Evolutionary conservation across 2,797 vertebrate species (phyloP).

Genomic region (Varecia variegata): DNA sequence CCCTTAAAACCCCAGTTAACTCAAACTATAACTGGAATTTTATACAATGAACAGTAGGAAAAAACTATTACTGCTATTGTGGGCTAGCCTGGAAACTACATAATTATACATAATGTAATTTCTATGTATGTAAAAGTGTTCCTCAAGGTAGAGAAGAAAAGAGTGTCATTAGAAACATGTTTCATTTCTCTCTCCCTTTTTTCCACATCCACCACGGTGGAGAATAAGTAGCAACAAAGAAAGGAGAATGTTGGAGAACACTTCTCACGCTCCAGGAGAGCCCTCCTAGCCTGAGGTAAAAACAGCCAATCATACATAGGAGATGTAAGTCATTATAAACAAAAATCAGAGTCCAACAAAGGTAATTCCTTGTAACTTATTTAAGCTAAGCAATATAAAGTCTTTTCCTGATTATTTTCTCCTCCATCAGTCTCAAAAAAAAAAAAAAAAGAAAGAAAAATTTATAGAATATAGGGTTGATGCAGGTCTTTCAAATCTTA

Average conservation of each 20-base stretch:
- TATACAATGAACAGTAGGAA: not conserved
- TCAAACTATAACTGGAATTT: conserved; percentile 4
- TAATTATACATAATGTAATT: not conserved
- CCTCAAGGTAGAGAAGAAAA: not conserved
- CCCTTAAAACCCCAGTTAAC: not conserved
- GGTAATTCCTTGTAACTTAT: not conserved
- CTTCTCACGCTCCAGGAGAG: not conserved
- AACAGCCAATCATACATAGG: not conserved
- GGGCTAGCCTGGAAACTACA: not conserved
- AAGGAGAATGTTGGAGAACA: not conserved
- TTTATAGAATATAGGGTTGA: not conserved
- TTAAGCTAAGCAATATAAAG: not conserved
- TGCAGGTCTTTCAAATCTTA: conserved; percentile 12
- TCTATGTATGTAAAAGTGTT: not conserved
- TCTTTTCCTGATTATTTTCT: not conserved
- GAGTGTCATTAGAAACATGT: not conserved
- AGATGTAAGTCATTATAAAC: not conserved
- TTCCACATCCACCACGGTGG: not conserved
- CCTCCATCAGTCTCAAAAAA: not conserved
- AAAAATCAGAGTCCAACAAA: conserved; percentile 13
- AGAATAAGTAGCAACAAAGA: not conserved
- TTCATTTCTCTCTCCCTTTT: not conserved
- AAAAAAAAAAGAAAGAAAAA: conserved; percentile 45
- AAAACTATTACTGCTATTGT: not conserved
- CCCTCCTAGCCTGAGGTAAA: not conserved